These are phyloP conservation scores for Hirtodrosophila trivittata DNA, from an alignment of 2,888 invertebrate species.

Conservation along the genomic window DNA sequence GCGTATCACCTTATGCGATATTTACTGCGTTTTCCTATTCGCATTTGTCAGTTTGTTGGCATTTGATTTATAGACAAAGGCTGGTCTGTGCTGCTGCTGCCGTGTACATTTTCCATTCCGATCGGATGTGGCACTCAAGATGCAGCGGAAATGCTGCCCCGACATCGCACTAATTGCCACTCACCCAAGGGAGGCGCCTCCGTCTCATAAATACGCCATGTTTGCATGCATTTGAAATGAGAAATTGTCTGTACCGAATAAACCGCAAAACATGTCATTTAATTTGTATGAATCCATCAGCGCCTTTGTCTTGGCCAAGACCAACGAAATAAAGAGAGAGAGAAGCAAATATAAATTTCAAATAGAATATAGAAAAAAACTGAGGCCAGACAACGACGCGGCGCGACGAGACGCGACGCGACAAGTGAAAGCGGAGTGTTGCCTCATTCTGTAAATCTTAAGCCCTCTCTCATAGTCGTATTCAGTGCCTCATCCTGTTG, in stretches of 20 bases:
- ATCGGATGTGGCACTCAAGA: constrained; percentile 70
- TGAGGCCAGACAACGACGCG: constrained; percentile 48
- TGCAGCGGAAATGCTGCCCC: constrained; percentile 53
- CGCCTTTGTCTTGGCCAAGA: constrained; percentile 62
- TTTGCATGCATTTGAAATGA: constrained; percentile 76
- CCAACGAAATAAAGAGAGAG: constrained; percentile 16
- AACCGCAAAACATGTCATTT: constrained; percentile 55
- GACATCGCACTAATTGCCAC: constrained; percentile 68
- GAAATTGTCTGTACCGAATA: constrained; percentile 65
- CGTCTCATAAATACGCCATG: constrained; percentile 71
- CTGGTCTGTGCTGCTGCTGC: constrained; percentile 10
- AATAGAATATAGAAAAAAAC: constrained; percentile 2
- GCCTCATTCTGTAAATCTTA: constrained; percentile 1
- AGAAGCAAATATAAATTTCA: constrained; percentile 12
- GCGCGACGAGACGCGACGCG: constrained; percentile 60
- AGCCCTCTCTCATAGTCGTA: constrained; percentile 11
- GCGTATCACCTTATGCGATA: not conserved
- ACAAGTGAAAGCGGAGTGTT: constrained; percentile 49
- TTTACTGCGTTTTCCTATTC: not conserved
- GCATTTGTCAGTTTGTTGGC: constrained; percentile 36
- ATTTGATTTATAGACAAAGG: constrained; percentile 44
- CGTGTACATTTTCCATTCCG: constrained; percentile 26
- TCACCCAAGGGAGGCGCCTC: constrained; percentile 9
- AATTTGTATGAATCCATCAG: constrained; percentile 80
- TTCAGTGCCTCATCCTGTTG: constrained; percentile 40